These are phyloP conservation scores for Paralvinella palmiformis DNA, from an alignment of 1,140 invertebrate species.

Conservation along the genomic window DNA sequence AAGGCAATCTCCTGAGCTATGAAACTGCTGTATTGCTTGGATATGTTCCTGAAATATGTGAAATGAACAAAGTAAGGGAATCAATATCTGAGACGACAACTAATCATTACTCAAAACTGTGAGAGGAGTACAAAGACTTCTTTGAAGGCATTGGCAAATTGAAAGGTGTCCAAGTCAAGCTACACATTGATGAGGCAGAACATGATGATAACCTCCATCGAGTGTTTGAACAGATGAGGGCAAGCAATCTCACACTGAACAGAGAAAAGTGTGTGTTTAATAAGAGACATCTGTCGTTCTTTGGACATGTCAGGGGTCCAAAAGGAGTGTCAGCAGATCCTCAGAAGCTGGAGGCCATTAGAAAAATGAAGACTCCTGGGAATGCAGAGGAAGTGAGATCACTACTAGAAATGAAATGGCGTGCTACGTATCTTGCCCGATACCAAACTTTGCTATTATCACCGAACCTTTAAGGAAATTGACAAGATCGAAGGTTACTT, in stretches of 20 bases:
- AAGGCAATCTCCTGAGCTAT: slow-evolving; percentile 5
- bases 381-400: slow-evolving; percentile 3
- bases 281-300: slow-evolving; percentile 3
- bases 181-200: slow-evolving; percentile 12
- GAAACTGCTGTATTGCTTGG: neutral
- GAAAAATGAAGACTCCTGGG: neutral
- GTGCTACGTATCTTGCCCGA: no score
- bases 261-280: slow-evolving; percentile 3
- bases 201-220: slow-evolving; percentile 13
- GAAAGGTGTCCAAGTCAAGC: slow-evolving; percentile 6
- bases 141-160: slow-evolving; percentile 9
- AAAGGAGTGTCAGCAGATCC: no score
- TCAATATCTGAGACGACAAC: neutral
- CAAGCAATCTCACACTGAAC: neutral
- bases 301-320: slow-evolving; percentile 5
- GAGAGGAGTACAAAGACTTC: neutral
- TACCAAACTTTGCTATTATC: no score
- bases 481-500: slow-evolving; percentile 4
- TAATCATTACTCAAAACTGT: slow-evolving; percentile 6
- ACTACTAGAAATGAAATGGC: neutral
- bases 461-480: slow-evolving; percentile 3
- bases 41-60: slow-evolving; percentile 3
- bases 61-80: neutral
- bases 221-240: slow-evolving; percentile 16
- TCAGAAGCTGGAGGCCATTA: slow-evolving; percentile 3